Percentiles rank a stretch among this genome's conserved stretches.
phyloP scores from a whole-genome alignment of 1,140 invertebrate genomes.

The Vanessa tameamea region DNA sequence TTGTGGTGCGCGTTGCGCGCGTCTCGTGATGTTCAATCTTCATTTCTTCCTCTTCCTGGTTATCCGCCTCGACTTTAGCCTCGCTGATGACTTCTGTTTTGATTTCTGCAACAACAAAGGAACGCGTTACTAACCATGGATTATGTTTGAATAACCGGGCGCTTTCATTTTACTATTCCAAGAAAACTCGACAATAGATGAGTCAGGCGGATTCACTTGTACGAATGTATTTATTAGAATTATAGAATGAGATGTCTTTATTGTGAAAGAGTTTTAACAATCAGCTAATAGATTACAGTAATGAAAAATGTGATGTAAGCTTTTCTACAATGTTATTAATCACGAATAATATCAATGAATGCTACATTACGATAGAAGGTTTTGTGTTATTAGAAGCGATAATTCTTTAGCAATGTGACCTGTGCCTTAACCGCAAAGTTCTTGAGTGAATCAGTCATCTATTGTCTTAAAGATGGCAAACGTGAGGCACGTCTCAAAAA shows the following conservation, averaged over 20 bases:
- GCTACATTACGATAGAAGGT: constrained; percentile 8
- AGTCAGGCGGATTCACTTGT: constrained; percentile 67
- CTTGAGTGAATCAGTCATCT: constrained; percentile 42
- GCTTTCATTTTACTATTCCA: constrained; percentile 76
- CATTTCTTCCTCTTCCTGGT: constrained; percentile 50
- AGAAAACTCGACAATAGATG: constrained; percentile 76
- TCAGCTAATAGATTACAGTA: constrained; percentile 67
- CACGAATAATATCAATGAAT: constrained; percentile 30
- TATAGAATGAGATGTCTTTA: constrained; percentile 67
- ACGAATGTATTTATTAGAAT: constrained; percentile 64
- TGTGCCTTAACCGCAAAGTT: constrained; percentile 28
- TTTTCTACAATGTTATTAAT: constrained; percentile 35
- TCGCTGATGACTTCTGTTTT: constrained; percentile 75
- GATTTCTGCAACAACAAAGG: constrained; percentile 77
- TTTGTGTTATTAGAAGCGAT: constrained; percentile 28
- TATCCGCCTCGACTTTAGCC: constrained; percentile 69
- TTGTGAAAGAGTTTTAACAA: constrained; percentile 52
- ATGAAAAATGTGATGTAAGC: constrained; percentile 38
- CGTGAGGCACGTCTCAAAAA: constrained; percentile 39
- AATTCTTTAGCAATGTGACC: constrained; percentile 19
- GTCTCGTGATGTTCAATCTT: constrained; percentile 58
- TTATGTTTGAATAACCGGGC: constrained; percentile 70
- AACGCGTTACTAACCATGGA: constrained; percentile 63
- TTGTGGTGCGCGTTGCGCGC: constrained; percentile 59
- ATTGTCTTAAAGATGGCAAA: constrained; percentile 43